Percentiles rank a stretch among this genome's conserved stretches.
phyloP scores from a whole-genome alignment of 2,888 invertebrate species.

The Volucella bombylans region DNA sequence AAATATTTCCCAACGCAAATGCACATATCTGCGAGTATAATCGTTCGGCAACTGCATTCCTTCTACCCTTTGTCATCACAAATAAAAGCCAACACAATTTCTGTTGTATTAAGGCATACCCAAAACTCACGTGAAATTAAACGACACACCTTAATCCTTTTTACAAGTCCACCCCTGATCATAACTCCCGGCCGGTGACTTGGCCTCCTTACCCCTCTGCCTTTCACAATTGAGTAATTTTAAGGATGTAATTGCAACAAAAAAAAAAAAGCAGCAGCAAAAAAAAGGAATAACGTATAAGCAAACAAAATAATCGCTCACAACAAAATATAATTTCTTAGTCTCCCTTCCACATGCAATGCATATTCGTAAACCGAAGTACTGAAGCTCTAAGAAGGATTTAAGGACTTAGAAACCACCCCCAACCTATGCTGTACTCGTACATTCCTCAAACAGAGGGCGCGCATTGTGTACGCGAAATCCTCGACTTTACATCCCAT shows the following conservation, averaged over 20 bases:
- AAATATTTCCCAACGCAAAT: too few species aligned
- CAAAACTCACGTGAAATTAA: too few species aligned
- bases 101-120: too few species aligned
- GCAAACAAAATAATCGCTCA: constrained; percentile 63
- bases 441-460: neutral
- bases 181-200: too few species aligned
- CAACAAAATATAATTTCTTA: constrained; percentile 52
- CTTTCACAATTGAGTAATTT: constrained; percentile 60
- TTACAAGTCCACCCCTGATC: too few species aligned
- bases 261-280: constrained; percentile 25
- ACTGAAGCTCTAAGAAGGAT: constrained; percentile 19
- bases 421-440: neutral
- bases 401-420: constrained; percentile 34
- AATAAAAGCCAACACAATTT: too few species aligned
- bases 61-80: too few species aligned
- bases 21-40: too few species aligned
- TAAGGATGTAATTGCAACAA: constrained; percentile 53
- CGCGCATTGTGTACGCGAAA: constrained; percentile 23
- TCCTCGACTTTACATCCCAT: constrained; percentile 63
- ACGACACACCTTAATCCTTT: too few species aligned
- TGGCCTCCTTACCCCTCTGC: neutral
- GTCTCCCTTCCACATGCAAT: constrained; percentile 39
- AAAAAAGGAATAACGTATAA: constrained; percentile 34
- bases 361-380: neutral
- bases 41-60: too few species aligned